phyloP scores from a whole-genome alignment of 2,113 vertebrate genomes.

The Apteryx owenii region DNA sequence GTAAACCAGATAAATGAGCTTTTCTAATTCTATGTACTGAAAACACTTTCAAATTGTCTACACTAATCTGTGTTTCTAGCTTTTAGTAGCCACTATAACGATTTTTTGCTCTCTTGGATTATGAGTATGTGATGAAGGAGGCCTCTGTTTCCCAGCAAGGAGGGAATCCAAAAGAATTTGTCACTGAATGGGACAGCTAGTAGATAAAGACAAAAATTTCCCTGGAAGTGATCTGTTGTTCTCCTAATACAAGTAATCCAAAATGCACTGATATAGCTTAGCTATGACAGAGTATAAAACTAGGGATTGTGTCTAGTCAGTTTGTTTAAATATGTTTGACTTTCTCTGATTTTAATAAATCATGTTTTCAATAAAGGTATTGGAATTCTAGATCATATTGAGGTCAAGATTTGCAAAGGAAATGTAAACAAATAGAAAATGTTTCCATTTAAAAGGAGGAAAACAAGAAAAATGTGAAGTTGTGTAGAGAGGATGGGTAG shows the following conservation, averaged over 20 bases:
- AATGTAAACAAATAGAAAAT: background rate
- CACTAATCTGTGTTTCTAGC: background rate
- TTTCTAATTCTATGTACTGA: background rate
- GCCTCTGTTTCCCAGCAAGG: constrained; percentile 34
- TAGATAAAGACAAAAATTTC: constrained; percentile 5
- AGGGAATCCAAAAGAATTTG: constrained; percentile 33
- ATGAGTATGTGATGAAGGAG: constrained; percentile 5
- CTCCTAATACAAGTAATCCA: background rate
- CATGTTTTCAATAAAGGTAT: background rate
- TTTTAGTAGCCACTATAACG: constrained; percentile 2
- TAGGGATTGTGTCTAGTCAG: background rate
- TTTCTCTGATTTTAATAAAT: background rate
- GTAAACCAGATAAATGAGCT: constrained; percentile 15
- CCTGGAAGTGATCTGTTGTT: background rate
- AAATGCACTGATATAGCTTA: background rate
- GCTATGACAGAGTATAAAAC: background rate
- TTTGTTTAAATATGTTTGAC: background rate
- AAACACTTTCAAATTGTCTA: background rate
- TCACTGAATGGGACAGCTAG: background rate
- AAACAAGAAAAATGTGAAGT: background rate
- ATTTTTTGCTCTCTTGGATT: constrained; percentile 48
- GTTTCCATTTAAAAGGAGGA: background rate
- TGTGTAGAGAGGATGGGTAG: background rate
- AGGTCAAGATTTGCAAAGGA: background rate
- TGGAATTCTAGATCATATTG: background rate